Evolutionary conservation across 2,888 invertebrate genomes (phyloP).

Genomic region (Steromphala cineraria): DNA sequence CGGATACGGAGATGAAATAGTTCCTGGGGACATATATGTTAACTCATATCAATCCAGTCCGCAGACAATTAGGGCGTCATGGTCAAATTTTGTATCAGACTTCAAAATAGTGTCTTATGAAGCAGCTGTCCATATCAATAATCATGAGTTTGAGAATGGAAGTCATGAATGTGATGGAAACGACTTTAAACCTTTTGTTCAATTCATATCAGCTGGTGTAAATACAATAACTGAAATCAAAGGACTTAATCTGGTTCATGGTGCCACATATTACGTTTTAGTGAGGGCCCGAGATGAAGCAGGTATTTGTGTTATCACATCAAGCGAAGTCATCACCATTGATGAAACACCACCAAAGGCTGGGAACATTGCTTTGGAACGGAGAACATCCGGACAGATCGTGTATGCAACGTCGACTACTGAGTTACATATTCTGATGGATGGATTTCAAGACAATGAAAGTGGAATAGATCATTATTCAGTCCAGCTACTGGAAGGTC

Average conservation of each 20-base stretch:
- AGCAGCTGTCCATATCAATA: constrained; percentile 32
- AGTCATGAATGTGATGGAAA: constrained; percentile 19
- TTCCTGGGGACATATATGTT: constrained; percentile 37
- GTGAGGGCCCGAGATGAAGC: constrained; percentile 48
- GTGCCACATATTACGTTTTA: constrained; percentile 39
- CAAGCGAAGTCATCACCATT: constrained; percentile 36
- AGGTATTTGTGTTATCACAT: constrained; percentile 40
- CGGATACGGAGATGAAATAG: constrained; percentile 43
- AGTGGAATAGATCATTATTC: background rate
- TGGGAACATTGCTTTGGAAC: constrained; percentile 31
- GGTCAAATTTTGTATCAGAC: constrained; percentile 49
- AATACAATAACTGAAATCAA: constrained; percentile 38
- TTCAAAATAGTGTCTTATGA: constrained; percentile 43
- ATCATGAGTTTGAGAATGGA: constrained; percentile 5
- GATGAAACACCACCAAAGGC: constrained; percentile 46
- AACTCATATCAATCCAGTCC: constrained; percentile 35
- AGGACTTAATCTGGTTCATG: constrained; percentile 37
- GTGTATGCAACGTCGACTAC: background rate
- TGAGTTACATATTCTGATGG: background rate
- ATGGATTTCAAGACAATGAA: background rate
- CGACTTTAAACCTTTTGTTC: constrained; percentile 21
- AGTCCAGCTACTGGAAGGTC: background rate
- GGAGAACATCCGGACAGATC: background rate
- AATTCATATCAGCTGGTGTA: constrained; percentile 31
- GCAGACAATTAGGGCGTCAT: constrained; percentile 39